phyloP scores from a whole-genome alignment of 1,140 invertebrate genomes.

The Battus philenor region DNA sequence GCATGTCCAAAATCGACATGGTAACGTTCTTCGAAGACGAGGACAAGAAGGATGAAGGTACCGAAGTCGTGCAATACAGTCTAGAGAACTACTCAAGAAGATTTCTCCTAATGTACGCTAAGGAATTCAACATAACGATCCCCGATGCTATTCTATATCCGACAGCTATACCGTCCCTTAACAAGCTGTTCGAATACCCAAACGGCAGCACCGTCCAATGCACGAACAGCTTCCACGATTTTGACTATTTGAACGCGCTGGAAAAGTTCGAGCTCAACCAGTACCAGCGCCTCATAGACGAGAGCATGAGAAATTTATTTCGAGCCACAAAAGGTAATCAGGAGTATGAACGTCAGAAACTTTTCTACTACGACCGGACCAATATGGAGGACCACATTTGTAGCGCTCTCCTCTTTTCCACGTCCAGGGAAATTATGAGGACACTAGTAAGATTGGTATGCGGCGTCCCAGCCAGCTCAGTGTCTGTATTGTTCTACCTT shows the following conservation, averaged over 20 bases:
- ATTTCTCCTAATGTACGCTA: slow-evolving; percentile 42
- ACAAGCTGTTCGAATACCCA: slow-evolving; percentile 53
- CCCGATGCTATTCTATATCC: slow-evolving; percentile 43
- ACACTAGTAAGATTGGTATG: slow-evolving; percentile 51
- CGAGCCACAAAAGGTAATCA: slow-evolving; percentile 27
- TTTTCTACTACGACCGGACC: slow-evolving; percentile 55
- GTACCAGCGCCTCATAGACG: slow-evolving; percentile 49
- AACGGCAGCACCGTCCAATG: slow-evolving; percentile 43
- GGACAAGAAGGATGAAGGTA: slow-evolving; percentile 18
- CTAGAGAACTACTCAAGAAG: slow-evolving; percentile 37
- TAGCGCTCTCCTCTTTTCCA: slow-evolving; percentile 40
- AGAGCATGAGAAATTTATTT: slow-evolving; percentile 49
- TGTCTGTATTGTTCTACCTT: slow-evolving; percentile 61
- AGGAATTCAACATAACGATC: slow-evolving; percentile 49
- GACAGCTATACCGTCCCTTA: slow-evolving; percentile 25
- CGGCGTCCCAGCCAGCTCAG: slow-evolving; percentile 38
- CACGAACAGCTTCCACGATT: slow-evolving; percentile 43
- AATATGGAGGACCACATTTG: slow-evolving; percentile 61
- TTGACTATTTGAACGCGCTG: slow-evolving; percentile 46
- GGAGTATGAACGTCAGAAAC: slow-evolving; percentile 28
- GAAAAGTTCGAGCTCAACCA: slow-evolving; percentile 62
- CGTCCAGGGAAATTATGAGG: slow-evolving; percentile 59
- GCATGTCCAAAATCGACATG: slow-evolving; percentile 33
- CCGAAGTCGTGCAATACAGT: slow-evolving; percentile 28
- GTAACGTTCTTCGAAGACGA: slow-evolving; percentile 45